These are phyloP conservation scores for Tenthredo notha DNA, from an alignment of 2,888 invertebrate genomes.

Conservation along the genomic window DNA sequence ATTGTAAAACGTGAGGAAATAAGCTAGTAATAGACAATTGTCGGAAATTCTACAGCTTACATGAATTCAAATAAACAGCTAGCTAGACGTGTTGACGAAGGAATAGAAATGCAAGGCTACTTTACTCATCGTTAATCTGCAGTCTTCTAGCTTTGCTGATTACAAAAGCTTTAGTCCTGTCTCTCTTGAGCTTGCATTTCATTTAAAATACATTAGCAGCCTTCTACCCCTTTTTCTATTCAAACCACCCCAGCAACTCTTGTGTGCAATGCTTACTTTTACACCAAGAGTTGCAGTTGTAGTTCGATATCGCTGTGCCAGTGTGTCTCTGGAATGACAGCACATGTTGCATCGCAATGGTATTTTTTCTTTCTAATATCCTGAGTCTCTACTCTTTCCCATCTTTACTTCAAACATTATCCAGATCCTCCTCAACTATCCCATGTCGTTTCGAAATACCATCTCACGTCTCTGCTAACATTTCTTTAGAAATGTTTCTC, in stretches of 20 bases:
- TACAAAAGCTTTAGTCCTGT: not conserved
- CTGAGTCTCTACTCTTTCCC: too few species aligned
- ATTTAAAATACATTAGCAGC: conserved; percentile 41
- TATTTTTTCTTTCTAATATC: too few species aligned
- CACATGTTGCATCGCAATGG: not conserved
- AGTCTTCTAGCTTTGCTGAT: not conserved
- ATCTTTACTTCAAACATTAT: too few species aligned
- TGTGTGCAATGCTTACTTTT: not conserved
- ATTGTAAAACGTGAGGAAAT: not conserved
- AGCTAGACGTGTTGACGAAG: not conserved
- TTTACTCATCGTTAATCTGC: not conserved
- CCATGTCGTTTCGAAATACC: too few species aligned
- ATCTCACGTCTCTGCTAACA: too few species aligned
- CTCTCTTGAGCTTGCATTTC: not conserved
- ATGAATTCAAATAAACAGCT: not conserved
- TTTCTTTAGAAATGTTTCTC: not conserved
- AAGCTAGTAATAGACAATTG: not conserved
- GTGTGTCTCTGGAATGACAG: not conserved
- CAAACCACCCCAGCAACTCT: not conserved
- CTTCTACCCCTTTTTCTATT: not conserved
- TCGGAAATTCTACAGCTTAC: not conserved
- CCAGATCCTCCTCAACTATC: too few species aligned
- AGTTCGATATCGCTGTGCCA: not conserved
- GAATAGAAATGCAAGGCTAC: not conserved
- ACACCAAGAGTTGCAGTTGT: not conserved